Evolutionary conservation across 2,113 vertebrate genomes (phyloP).

Genomic region (Ictalurus furcatus): DNA sequence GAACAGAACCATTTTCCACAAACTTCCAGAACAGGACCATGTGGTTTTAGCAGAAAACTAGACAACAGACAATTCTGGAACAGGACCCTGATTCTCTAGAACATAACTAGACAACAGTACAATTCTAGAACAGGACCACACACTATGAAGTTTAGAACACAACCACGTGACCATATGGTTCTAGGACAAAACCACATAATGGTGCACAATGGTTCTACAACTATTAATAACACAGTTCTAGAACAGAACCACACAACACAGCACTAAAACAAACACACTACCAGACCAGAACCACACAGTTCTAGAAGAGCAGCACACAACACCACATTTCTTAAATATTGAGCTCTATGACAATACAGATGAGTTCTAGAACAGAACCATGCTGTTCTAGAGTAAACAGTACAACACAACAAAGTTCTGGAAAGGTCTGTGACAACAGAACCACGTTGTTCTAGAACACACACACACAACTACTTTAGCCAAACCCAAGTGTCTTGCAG

Average conservation of each 20-base stretch:
- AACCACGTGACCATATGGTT: not conserved
- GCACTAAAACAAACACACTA: not conserved
- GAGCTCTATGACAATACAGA: no score
- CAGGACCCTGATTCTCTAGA: not conserved
- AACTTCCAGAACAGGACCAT: not conserved
- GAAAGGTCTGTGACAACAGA: no score
- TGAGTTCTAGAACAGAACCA: not conserved
- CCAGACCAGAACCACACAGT: not conserved
- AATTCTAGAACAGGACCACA: not conserved
- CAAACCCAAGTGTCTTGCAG: not conserved
- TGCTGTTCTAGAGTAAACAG: not conserved
- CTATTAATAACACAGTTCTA: not conserved
- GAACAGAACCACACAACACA: not conserved
- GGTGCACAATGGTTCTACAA: no score
- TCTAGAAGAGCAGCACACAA: not conserved
- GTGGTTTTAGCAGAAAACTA: not conserved
- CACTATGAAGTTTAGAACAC: no score
- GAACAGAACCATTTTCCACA: no score
- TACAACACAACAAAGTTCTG: not conserved
- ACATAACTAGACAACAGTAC: not conserved
- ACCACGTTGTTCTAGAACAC: not conserved
- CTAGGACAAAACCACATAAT: not conserved
- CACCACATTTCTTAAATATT: not conserved
- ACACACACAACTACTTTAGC: not conserved
- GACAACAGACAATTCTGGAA: not conserved